A percentile compares a stretch with the other conserved stretches of the same genome.
Conservation (phyloP, 2,113 vertebrate genomes). For the Lichenostomus cassidix region DNA sequence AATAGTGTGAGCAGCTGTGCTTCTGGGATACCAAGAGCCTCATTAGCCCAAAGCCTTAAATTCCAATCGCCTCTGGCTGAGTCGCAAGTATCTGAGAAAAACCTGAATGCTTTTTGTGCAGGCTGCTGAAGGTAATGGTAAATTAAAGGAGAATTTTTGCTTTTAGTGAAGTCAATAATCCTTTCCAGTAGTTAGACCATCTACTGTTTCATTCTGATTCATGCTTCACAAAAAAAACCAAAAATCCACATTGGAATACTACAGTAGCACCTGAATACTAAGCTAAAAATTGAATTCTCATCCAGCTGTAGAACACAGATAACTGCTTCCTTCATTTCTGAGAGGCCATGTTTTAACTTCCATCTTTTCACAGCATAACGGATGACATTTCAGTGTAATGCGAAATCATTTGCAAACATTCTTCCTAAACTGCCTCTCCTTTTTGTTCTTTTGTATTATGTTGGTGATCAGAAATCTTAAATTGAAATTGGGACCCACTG, state of each 20-base stretch:
- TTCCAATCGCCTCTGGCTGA: background rate
- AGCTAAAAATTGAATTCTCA: background rate
- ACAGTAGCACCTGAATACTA: background rate
- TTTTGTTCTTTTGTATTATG: background rate
- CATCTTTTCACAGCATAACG: background rate
- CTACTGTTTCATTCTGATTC: background rate
- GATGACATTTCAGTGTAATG: background rate
- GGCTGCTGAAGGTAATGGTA: background rate
- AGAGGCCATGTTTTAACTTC: background rate
- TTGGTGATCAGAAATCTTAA: background rate
- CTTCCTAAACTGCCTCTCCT: background rate
- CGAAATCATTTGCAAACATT: background rate
- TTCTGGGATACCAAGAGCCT: background rate
- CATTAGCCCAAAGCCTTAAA: background rate
- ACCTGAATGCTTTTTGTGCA: background rate
- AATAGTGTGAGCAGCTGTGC: background rate
- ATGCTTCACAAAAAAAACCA: background rate
- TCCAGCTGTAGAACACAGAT: background rate
- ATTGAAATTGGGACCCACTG: background rate
- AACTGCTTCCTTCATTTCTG: background rate
- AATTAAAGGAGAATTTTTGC: background rate
- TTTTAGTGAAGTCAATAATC: background rate
- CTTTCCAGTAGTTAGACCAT: background rate
- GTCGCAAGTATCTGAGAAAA: background rate
- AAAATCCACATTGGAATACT: background rate